phyloP scores from a whole-genome alignment of 2,888 invertebrate species.

The Meganola albula region DNA sequence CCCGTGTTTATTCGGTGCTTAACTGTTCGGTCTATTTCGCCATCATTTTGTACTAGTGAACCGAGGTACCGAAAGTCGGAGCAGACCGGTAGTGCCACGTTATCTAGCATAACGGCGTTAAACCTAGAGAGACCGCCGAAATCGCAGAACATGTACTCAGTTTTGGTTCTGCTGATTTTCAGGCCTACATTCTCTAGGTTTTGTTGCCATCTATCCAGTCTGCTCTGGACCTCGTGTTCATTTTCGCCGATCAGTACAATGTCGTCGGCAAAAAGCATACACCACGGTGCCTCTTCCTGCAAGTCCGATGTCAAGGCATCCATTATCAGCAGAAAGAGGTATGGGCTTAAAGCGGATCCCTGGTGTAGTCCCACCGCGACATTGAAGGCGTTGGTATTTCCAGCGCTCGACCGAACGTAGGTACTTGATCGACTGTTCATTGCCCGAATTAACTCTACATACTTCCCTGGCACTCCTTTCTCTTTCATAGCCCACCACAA shows the following conservation, averaged over 20 bases:
- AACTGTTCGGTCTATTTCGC: background rate
- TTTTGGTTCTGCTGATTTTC: background rate
- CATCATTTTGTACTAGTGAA: background rate
- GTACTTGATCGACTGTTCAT: constrained; percentile 5
- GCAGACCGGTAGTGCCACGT: background rate
- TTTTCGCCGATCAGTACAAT: constrained; percentile 1
- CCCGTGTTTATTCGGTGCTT: too few species aligned
- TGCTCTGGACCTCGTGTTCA: constrained; percentile 6
- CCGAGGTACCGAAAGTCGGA: background rate
- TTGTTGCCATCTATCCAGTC: constrained; percentile 2
- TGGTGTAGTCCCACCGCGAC: background rate
- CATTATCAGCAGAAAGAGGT: constrained; percentile 1
- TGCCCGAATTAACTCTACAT: constrained; percentile 5
- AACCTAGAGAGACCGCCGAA: background rate
- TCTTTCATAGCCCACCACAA: constrained; percentile 13
- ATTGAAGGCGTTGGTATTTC: background rate
- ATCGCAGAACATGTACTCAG: background rate
- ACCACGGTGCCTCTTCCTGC: background rate
- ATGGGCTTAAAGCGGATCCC: constrained; percentile 1
- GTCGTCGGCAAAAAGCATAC: constrained; percentile 1
- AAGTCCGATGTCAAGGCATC: background rate
- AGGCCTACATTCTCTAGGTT: background rate
- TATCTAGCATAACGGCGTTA: background rate
- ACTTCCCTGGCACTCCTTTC: constrained; percentile 10
- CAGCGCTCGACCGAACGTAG: constrained; percentile 1